Evolutionary conservation across 2,888 invertebrate species (phyloP).

Genomic region (Eumacrocentrus americanus): DNA sequence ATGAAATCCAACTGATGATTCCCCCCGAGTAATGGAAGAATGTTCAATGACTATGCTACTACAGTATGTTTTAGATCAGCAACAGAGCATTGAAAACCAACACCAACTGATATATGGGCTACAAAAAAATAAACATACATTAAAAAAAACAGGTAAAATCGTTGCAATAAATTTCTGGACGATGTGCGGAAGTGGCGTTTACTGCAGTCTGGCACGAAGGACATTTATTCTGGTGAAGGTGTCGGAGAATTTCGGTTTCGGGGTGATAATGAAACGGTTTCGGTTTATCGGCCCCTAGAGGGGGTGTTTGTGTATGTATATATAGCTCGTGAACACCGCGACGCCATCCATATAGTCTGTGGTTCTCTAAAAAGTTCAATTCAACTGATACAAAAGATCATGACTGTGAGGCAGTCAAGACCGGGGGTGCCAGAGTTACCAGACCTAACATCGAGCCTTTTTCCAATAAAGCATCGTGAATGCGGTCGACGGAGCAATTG

Average conservation of each 20-base stretch:
- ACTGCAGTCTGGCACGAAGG: slow-evolving; percentile 48
- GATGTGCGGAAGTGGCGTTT: slow-evolving; percentile 40
- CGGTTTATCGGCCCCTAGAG: slow-evolving; percentile 51
- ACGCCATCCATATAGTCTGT: slow-evolving; percentile 21
- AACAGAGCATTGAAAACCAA: neutral
- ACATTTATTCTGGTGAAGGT: slow-evolving; percentile 43
- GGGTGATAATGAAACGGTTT: slow-evolving; percentile 51
- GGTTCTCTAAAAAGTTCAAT: slow-evolving; percentile 30
- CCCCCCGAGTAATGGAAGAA: no score
- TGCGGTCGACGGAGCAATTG: slow-evolving; percentile 32
- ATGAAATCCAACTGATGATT: no score
- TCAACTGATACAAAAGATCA: slow-evolving; percentile 34
- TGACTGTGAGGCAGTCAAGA: no score
- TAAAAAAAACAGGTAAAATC: slow-evolving; percentile 45
- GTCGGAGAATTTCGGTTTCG: slow-evolving; percentile 26
- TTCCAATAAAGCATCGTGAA: slow-evolving; percentile 25
- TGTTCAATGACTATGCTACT: no score
- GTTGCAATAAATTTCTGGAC: slow-evolving; percentile 52
- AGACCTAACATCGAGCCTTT: no score
- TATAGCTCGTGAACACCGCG: slow-evolving; percentile 5
- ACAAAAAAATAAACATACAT: slow-evolving; percentile 40
- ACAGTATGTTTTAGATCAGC: no score
- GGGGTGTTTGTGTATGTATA: slow-evolving; percentile 30
- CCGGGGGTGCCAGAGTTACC: no score
- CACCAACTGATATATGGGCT: slow-evolving; percentile 17